These are phyloP conservation scores for Pithecia hirsuta DNA, from an alignment of 2,797 vertebrate species.

Conservation along the genomic window DNA sequence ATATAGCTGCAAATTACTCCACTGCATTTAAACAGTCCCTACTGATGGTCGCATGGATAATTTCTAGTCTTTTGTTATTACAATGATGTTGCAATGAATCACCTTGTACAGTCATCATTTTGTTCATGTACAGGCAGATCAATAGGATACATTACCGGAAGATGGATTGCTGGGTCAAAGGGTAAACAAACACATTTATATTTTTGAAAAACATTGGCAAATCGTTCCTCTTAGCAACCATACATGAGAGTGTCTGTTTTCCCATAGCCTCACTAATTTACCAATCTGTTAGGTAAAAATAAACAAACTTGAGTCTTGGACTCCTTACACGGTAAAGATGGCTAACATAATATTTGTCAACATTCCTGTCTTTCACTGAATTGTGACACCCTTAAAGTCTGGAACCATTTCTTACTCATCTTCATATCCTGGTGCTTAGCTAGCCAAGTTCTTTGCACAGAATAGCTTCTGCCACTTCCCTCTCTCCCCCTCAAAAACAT, in stretches of 20 bases:
- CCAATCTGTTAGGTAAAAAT: constrained; percentile 4
- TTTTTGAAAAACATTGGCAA: not conserved
- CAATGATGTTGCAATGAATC: not conserved
- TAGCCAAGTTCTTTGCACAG: not conserved
- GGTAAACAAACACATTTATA: not conserved
- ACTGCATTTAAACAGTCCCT: not conserved
- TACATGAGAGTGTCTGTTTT: not conserved
- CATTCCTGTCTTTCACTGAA: not conserved
- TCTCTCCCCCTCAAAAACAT: not conserved
- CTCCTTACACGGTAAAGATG: not conserved
- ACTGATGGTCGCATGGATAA: not conserved
- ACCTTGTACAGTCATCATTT: not conserved
- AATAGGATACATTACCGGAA: not conserved
- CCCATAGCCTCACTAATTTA: not conserved
- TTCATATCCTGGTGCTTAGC: not conserved
- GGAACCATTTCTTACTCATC: not conserved
- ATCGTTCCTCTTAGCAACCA: not conserved
- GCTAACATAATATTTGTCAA: not conserved
- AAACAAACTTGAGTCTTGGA: not conserved
- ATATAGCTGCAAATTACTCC: not conserved
- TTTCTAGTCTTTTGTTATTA: not conserved
- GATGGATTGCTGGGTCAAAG: not conserved
- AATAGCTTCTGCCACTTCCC: not conserved
- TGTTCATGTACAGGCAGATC: not conserved
- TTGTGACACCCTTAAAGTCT: not conserved